These are phyloP conservation scores for Atherinomorus stipes DNA, from an alignment of 2,113 vertebrate species.

Conservation along the genomic window DNA sequence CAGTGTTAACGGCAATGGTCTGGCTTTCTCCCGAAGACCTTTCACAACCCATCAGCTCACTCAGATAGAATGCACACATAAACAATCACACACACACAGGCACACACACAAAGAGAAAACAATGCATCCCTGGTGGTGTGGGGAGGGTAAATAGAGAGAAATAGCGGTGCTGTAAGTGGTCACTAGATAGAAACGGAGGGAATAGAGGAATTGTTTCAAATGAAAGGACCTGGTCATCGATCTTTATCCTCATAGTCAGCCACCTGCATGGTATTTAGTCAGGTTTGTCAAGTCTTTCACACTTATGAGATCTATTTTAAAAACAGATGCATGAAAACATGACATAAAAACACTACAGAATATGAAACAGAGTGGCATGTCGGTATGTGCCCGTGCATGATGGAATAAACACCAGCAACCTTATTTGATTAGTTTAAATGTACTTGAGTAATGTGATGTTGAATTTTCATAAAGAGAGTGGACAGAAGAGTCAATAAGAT, in stretches of 20 bases:
- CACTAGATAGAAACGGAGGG: constrained; percentile 31
- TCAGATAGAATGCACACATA: constrained; percentile 47
- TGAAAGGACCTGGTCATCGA: constrained; percentile 33
- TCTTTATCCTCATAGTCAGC: background rate
- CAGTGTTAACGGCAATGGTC: constrained; percentile 72
- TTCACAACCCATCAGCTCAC: constrained; percentile 68
- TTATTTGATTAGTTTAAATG: no score
- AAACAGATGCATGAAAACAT: no score
- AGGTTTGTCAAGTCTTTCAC: no score
- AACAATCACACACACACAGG: constrained; percentile 29
- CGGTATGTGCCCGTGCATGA: no score
- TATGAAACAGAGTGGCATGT: no score
- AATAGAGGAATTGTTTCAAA: constrained; percentile 56
- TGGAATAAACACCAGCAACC: no score
- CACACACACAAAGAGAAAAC: constrained; percentile 10
- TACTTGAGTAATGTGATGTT: no score
- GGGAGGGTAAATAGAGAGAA: constrained; percentile 65
- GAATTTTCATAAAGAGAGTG: no score
- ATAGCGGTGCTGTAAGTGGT: constrained; percentile 62
- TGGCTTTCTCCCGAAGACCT: constrained; percentile 68
- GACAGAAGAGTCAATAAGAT: no score
- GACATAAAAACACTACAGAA: no score
- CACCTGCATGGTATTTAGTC: background rate
- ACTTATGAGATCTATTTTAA: no score
- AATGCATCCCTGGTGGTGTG: constrained; percentile 30